phyloP scores from a whole-genome alignment of 23 tunicate genomes.

The Pegea sp. region DNA sequence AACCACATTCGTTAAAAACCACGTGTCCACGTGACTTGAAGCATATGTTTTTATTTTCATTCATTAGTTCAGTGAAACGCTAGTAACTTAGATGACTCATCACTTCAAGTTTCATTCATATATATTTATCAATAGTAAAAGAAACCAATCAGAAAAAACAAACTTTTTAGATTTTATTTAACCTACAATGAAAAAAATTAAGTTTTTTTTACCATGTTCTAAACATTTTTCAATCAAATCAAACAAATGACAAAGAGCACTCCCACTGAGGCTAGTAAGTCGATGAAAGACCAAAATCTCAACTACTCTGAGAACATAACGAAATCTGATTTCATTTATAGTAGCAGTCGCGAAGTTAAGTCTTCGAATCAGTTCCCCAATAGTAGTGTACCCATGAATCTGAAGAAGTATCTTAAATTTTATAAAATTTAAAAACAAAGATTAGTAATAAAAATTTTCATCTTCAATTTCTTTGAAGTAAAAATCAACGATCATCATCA shows the following conservation, averaged over 20 bases:
- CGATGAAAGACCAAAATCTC: conserved; percentile 28
- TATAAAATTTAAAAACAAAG: not conserved
- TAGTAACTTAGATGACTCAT: no score
- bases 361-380: conserved; percentile 66
- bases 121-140: no score
- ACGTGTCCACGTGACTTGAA: no score
- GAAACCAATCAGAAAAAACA: no score
- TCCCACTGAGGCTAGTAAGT: conserved; percentile 37
- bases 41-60: no score
- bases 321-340: conserved; percentile 25
- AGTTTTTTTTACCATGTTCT: conserved; percentile 25
- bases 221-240: conserved; percentile 27
- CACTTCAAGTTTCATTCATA: no score
- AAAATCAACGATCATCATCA: no score
- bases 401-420: not conserved
- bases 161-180: no score
- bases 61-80: no score
- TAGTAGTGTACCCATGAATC: conserved; percentile 68
- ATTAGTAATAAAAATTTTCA: not conserved
- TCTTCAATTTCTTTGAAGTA: no score
- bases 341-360: conserved; percentile 45
- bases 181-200: no score
- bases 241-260: conserved; percentile 36
- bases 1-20: no score
- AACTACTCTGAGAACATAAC: conserved; percentile 47